phyloP scores from a whole-genome alignment of 2,113 vertebrate species.

The Eulemur macaco region DNA sequence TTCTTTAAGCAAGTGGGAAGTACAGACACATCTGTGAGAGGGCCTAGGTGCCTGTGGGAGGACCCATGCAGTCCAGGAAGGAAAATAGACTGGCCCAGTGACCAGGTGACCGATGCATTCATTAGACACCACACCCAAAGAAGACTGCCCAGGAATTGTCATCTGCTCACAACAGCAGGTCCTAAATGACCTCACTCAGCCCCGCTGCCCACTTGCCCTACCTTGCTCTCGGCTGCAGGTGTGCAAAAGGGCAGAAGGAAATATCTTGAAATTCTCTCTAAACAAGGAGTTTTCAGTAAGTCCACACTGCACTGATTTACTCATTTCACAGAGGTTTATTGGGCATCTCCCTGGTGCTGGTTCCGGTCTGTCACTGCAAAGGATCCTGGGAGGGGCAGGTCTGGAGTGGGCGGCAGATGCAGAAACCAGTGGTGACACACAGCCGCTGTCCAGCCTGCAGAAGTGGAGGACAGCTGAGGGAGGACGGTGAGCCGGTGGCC shows the following conservation, averaged over 20 bases:
- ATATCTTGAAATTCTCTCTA: not conserved
- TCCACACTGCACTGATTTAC: not conserved
- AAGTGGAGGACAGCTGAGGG: not conserved
- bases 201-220: rapidly evolving
- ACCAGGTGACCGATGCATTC: rapidly evolving
- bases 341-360: not conserved
- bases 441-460: not conserved
- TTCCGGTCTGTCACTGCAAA: rapidly evolving
- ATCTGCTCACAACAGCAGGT: rapidly evolving
- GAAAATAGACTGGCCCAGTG: rapidly evolving
- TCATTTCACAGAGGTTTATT: constrained; percentile 40
- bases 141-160: not conserved
- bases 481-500: not conserved
- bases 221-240: not conserved
- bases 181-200: not conserved
- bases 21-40: rapidly evolving
- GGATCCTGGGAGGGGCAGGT: not conserved
- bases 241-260: not conserved
- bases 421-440: not conserved
- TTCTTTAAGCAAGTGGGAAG: not conserved
- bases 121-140: rapidly evolving
- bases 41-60: rapidly evolving
- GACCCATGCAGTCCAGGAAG: not conserved
- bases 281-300: not conserved
- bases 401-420: not conserved